Evolutionary conservation across 2,888 invertebrate species (phyloP).

Genomic region (Empis livida): DNA sequence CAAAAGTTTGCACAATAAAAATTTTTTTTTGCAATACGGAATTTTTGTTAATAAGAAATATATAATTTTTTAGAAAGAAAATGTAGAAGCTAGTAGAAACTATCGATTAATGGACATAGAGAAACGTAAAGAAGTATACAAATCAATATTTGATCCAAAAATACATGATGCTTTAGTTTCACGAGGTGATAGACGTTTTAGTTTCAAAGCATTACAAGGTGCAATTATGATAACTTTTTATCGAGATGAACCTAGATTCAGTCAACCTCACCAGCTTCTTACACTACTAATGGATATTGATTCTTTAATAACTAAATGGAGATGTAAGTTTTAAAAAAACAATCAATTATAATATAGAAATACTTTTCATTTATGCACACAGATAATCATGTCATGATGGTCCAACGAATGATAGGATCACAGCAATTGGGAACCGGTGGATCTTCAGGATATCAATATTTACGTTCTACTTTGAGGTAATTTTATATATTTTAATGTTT

Average conservation of each 20-base stretch:
- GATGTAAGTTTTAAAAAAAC: constrained; percentile 55
- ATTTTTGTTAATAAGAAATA: background rate
- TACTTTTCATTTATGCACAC: constrained; percentile 25
- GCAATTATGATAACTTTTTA: constrained; percentile 98
- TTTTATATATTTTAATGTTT: background rate
- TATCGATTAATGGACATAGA: constrained; percentile 61
- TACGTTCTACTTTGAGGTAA: constrained; percentile 90
- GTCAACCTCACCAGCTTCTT: constrained; percentile 92
- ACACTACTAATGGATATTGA: constrained; percentile 96
- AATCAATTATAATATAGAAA: background rate
- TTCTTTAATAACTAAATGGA: constrained; percentile 96
- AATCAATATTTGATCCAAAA: constrained; percentile 74
- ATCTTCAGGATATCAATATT: constrained; percentile 95
- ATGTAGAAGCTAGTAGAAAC: constrained; percentile 46
- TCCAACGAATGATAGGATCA: constrained; percentile 97
- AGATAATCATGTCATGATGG: constrained; percentile 98
- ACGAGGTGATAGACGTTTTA: constrained; percentile 62
- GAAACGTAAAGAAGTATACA: constrained; percentile 71
- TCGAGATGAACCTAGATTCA: constrained; percentile 92
- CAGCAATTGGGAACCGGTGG: constrained; percentile 95
- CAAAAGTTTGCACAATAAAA: constrained; percentile 28
- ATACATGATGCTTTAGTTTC: constrained; percentile 73
- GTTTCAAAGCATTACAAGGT: constrained; percentile 86
- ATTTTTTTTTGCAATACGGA: background rate
- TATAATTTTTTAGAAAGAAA: constrained; percentile 39